Evolutionary conservation across 2,797 vertebrate species (phyloP).

Genomic region (Podarcis siculus): DNA sequence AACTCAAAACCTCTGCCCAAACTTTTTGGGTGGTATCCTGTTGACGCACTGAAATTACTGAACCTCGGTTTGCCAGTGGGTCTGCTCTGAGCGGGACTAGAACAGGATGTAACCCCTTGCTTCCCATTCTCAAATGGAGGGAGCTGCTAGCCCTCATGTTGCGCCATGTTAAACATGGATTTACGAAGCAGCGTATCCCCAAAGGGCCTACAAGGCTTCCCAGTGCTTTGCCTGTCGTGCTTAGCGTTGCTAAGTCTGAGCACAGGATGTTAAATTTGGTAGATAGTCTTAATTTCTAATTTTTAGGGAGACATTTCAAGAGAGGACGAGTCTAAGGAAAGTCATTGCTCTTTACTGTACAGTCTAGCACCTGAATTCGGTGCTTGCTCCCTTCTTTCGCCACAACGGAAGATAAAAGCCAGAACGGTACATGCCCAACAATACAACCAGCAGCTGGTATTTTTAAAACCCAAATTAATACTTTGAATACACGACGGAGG

Average conservation of each 20-base stretch:
- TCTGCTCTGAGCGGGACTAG: no score
- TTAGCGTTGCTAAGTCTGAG: neutral
- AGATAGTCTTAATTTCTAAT: neutral
- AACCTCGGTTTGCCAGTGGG: no score
- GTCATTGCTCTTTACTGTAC: no score
- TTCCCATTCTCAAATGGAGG: neutral
- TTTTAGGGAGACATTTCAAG: no score
- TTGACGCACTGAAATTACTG: no score
- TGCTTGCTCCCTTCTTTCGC: neutral
- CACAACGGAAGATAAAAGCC: no score
- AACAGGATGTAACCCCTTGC: neutral
- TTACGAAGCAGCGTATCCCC: no score
- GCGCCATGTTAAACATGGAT: neutral
- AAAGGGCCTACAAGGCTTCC: neutral
- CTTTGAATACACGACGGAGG: neutral
- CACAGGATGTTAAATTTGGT: neutral
- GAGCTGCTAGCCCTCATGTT: neutral
- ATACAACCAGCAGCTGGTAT: neutral
- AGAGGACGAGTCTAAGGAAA: no score
- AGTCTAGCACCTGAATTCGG: neutral
- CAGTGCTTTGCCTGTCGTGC: neutral
- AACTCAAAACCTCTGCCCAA: no score
- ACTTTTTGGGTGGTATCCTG: no score
- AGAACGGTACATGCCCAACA: neutral
- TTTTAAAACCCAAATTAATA: conserved; percentile 9